Conservation (phyloP, 1,140 invertebrate species). For the Prorops nasuta region DNA sequence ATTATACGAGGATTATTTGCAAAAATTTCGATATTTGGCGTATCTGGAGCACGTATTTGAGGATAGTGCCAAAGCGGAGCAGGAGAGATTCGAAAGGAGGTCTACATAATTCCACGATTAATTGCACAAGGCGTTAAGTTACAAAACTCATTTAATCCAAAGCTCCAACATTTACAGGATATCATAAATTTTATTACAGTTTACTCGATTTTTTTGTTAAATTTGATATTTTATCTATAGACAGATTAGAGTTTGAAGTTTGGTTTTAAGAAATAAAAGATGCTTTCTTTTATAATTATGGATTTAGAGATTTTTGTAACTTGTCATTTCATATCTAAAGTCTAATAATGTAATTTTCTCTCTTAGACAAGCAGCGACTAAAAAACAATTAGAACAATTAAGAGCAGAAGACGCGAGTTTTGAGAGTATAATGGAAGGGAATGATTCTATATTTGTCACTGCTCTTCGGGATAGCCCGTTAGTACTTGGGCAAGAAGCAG, state of each 20-base stretch:
- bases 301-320: too few species aligned
- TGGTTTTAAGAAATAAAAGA: too few species aligned
- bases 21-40: slow-evolving; percentile 83
- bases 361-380: slow-evolving; percentile 56
- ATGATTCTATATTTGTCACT: slow-evolving; percentile 45
- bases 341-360: slow-evolving; percentile 2
- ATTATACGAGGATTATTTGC: slow-evolving; percentile 86
- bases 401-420: slow-evolving; percentile 51
- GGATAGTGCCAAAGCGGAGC: slow-evolving; percentile 68
- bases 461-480: slow-evolving; percentile 42
- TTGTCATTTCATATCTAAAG: neutral
- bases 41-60: slow-evolving; percentile 76
- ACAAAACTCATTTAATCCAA: too few species aligned
- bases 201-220: neutral
- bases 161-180: too few species aligned
- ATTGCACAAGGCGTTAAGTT: neutral
- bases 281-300: too few species aligned
- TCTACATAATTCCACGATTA: slow-evolving; percentile 11
- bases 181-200: neutral
- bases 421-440: slow-evolving; percentile 50
- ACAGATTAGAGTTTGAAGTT: too few species aligned
- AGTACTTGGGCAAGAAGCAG: slow-evolving; percentile 23
- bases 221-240: slow-evolving; percentile 3
- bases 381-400: slow-evolving; percentile 56
- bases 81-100: slow-evolving; percentile 65